Conservation (phyloP, 2,888 invertebrate genomes). For the Cybosia mesomella region DNA sequence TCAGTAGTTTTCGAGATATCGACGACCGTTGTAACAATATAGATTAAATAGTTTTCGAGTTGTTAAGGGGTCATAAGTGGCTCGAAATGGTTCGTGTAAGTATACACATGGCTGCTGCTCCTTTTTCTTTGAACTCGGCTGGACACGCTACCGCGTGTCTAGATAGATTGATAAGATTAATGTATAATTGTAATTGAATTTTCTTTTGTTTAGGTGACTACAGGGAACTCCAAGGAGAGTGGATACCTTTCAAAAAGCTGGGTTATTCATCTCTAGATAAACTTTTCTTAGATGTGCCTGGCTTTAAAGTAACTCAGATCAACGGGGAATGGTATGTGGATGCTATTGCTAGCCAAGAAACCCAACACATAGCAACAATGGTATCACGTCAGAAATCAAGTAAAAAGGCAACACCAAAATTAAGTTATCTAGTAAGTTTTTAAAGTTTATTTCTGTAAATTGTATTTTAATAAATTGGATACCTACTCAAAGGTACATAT, state of each 20-base stretch:
- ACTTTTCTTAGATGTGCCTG: conserved; percentile 86
- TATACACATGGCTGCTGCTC: too few relatives aligned
- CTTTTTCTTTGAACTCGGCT: too few relatives aligned
- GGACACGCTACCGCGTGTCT: too few relatives aligned
- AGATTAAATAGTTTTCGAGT: too few relatives aligned
- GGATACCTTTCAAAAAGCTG: conserved; percentile 88
- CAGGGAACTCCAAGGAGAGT: conserved; percentile 87
- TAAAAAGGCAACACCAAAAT: conserved; percentile 72
- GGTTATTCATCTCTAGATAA: conserved; percentile 88
- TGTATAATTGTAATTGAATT: background rate
- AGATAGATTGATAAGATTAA: too few relatives aligned
- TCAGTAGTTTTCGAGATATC: too few relatives aligned
- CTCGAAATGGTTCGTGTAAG: too few relatives aligned
- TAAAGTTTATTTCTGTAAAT: background rate
- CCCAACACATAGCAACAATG: conserved; percentile 87
- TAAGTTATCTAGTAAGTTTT: conserved; percentile 68
- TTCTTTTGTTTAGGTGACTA: conserved; percentile 80
- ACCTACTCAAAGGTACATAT: too few relatives aligned
- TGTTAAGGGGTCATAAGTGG: too few relatives aligned
- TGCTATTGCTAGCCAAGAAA: conserved; percentile 86
- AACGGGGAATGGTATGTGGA: conserved; percentile 87
- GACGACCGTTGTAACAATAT: too few relatives aligned
- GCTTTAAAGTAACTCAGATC: conserved; percentile 82
- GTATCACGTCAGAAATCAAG: conserved; percentile 79
- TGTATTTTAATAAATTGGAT: background rate